These are phyloP conservation scores for Orthosia gothica DNA, from an alignment of 2,888 invertebrate genomes.

Conservation along the genomic window DNA sequence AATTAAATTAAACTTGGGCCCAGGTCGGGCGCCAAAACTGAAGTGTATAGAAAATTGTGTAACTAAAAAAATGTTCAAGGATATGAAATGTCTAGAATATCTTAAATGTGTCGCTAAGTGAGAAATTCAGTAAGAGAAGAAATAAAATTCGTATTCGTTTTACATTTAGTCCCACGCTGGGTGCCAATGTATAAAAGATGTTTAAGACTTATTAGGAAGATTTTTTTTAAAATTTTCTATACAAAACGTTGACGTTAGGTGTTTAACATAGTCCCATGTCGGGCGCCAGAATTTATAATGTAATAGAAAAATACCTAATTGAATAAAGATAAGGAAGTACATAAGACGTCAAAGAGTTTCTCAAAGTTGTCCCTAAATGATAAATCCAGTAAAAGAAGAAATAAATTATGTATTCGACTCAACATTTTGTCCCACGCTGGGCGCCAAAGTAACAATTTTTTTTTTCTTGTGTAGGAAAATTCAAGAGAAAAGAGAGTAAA, in stretches of 20 bases:
- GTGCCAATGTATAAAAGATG: slow-evolving; percentile 21
- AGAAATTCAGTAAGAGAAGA: not conserved
- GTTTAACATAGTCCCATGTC: not conserved
- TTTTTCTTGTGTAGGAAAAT: not conserved
- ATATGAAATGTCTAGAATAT: not conserved
- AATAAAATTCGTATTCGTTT: not conserved
- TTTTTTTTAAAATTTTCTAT: not conserved
- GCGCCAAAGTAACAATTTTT: not conserved
- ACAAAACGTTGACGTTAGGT: not conserved
- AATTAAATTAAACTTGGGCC: too few species aligned
- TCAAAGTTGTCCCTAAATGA: not conserved
- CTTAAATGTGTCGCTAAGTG: not conserved
- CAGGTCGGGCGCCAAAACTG: too few species aligned
- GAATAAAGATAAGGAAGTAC: not conserved
- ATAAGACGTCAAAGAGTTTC: not conserved
- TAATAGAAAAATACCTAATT: not conserved
- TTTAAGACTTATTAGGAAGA: not conserved
- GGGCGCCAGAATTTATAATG: slow-evolving; percentile 14
- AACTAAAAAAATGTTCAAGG: not conserved
- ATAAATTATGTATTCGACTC: not conserved
- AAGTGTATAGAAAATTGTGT: too few species aligned
- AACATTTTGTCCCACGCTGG: not conserved
- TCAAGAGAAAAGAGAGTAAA: not conserved
- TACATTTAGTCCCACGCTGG: slow-evolving; percentile 15
- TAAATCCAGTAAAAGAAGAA: not conserved